Evolutionary conservation across 2,888 invertebrate species (phyloP).

Genomic region (Megalurothrips usitatus): DNA sequence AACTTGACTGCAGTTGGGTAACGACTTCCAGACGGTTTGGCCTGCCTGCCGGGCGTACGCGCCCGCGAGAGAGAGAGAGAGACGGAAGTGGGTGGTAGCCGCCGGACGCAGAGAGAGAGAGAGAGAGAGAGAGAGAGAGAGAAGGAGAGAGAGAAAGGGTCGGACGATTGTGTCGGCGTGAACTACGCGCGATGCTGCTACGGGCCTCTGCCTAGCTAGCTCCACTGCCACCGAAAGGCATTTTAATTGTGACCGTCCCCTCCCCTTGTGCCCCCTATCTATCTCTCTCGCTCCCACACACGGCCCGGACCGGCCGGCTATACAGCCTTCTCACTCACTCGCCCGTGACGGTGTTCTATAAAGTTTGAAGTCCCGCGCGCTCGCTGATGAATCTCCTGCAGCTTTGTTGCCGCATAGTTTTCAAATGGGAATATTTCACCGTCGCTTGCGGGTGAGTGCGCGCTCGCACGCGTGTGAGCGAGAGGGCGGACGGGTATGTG

Average conservation of each 20-base stretch:
- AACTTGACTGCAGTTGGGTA: constrained; percentile 13
- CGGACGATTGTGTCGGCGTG: background rate
- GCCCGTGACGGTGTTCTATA: background rate
- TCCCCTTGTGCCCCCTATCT: background rate
- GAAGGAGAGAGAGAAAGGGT: background rate
- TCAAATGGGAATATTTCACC: constrained; percentile 20
- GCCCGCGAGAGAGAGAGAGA: background rate
- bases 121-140: background rate
- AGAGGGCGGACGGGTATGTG: no score
- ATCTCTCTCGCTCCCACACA: no score
- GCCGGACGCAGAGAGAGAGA: background rate
- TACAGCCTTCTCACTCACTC: no score
- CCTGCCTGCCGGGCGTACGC: background rate
- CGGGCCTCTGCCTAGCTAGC: background rate
- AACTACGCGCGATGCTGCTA: background rate
- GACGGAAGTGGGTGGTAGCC: no score
- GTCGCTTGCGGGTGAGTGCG: background rate
- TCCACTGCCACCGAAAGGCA: background rate
- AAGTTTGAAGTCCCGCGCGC: background rate
- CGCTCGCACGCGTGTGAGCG: no score
- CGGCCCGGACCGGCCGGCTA: no score
- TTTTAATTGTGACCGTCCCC: constrained; percentile 4
- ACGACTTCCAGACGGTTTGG: background rate
- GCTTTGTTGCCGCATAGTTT: constrained; percentile 15
- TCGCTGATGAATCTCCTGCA: background rate